These are phyloP conservation scores for Leptopilina myrica DNA, from an alignment of 2,888 invertebrate species.

Conservation along the genomic window DNA sequence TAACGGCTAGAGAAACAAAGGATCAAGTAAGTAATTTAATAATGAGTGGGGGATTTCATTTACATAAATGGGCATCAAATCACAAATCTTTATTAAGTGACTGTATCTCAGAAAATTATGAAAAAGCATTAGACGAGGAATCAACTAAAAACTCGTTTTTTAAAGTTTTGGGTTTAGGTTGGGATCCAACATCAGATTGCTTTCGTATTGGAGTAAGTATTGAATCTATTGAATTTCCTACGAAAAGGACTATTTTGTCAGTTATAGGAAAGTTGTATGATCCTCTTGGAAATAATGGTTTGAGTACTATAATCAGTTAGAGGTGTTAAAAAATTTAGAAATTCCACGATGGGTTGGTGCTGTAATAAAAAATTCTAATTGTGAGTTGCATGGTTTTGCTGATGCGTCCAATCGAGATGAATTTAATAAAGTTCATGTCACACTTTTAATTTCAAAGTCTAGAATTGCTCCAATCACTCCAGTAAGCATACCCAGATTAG, in stretches of 20 bases:
- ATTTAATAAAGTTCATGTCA: neutral
- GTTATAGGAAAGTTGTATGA: constrained; percentile 41
- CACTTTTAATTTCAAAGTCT: constrained; percentile 25
- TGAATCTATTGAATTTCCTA: neutral
- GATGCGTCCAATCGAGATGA: constrained; percentile 29
- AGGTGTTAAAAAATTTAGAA: neutral
- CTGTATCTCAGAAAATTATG: constrained; percentile 39
- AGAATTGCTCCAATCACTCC: neutral
- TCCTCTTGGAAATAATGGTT: constrained; percentile 39
- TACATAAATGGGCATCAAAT: constrained; percentile 52
- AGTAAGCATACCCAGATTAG: neutral
- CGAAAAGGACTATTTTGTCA: neutral
- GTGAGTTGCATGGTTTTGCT: constrained; percentile 28
- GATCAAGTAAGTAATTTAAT: constrained; percentile 35
- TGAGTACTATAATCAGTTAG: neutral
- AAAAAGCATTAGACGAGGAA: constrained; percentile 29
- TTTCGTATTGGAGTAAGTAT: neutral
- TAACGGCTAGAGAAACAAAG: neutral
- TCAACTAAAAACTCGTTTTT: neutral
- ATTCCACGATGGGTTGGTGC: neutral
- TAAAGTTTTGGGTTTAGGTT: constrained; percentile 30
- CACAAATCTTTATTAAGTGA: neutral
- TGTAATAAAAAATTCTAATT: neutral
- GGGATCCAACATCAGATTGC: constrained; percentile 11
- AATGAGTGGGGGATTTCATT: constrained; percentile 21